A percentile compares a stretch with the other conserved stretches of the same genome.
These are phyloP conservation scores for Tetragnatha versicolor DNA, from an alignment of 1,140 invertebrate species.

Conservation along the genomic window DNA sequence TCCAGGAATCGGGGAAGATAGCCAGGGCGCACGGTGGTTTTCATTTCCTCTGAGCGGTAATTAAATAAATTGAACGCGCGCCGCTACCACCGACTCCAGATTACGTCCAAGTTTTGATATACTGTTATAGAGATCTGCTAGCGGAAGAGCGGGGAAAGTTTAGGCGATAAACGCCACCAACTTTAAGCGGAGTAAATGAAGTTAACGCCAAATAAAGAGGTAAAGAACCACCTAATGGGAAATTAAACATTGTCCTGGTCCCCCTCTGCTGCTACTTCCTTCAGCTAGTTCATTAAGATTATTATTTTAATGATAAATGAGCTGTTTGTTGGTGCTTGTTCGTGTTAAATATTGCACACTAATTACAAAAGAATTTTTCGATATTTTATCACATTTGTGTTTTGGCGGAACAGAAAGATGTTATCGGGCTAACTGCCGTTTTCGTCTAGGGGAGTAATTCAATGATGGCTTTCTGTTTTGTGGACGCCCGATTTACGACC, in stretches of 20 bases:
- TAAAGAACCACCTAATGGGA: slow-evolving; percentile 54
- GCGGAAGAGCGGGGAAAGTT: slow-evolving; percentile 41
- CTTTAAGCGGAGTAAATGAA: slow-evolving; percentile 53
- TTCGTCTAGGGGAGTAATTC: slow-evolving; percentile 23
- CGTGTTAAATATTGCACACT: slow-evolving; percentile 51
- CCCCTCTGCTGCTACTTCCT: slow-evolving; percentile 42
- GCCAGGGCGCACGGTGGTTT: slow-evolving; percentile 39
- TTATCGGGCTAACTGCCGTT: slow-evolving; percentile 44
- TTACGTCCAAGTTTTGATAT: slow-evolving; percentile 54
- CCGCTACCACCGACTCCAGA: slow-evolving; percentile 22
- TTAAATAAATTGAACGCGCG: slow-evolving; percentile 54
- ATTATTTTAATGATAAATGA: slow-evolving; percentile 56
- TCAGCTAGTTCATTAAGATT: slow-evolving; percentile 54
- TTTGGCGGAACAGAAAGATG: slow-evolving; percentile 45
- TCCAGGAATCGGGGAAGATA: too few relatives aligned
- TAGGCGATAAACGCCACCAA: slow-evolving; percentile 53
- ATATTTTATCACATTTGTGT: slow-evolving; percentile 53
- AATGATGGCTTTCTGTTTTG: slow-evolving; percentile 39
- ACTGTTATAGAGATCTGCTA: slow-evolving; percentile 52
- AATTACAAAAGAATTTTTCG: slow-evolving; percentile 55
- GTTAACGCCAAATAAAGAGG: slow-evolving; percentile 54
- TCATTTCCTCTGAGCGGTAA: slow-evolving; percentile 49
- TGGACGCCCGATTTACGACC: slow-evolving; percentile 10
- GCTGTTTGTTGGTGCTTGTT: slow-evolving; percentile 53
- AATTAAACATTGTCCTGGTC: slow-evolving; percentile 53